phyloP scores from a whole-genome alignment of 2,888 invertebrate species.

The Ophioninae sp. region DNA sequence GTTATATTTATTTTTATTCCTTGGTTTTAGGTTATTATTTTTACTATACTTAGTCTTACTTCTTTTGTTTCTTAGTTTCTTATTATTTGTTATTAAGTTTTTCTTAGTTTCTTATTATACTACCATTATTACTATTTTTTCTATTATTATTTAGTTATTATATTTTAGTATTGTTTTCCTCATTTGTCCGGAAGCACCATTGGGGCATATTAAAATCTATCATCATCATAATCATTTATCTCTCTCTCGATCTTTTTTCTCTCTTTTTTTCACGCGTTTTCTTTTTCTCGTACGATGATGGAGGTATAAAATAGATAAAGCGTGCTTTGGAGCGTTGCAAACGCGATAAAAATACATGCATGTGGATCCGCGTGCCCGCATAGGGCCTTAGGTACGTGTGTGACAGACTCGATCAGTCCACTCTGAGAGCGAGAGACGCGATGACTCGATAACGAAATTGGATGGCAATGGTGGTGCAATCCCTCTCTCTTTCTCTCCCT shows the following conservation, averaged over 20 bases:
- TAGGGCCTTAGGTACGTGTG: not conserved
- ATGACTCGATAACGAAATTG: slow-evolving; percentile 33
- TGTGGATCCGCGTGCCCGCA: not conserved
- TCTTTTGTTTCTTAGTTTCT: too few species aligned
- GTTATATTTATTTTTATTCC: too few species aligned
- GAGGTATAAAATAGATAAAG: slow-evolving; percentile 11
- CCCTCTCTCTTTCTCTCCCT: not conserved
- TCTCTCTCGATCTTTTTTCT: not conserved
- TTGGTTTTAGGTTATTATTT: too few species aligned
- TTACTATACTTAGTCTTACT: too few species aligned
- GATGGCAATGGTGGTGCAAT: slow-evolving; percentile 3
- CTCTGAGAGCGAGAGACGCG: slow-evolving; percentile 15
- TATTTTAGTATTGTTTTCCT: too few species aligned
- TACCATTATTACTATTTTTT: too few species aligned
- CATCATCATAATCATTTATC: not conserved
- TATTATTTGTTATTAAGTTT: too few species aligned
- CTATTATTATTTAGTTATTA: too few species aligned
- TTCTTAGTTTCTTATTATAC: too few species aligned
- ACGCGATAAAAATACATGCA: not conserved
- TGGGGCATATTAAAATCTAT: too few species aligned
- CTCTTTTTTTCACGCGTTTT: not conserved
- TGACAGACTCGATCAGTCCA: slow-evolving; percentile 10
- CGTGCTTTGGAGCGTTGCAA: slow-evolving; percentile 2
- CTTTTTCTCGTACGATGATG: not conserved
- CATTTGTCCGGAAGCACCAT: too few species aligned